Percentiles rank a stretch among this genome's conserved stretches.
Conservation (phyloP, 2,888 invertebrate species). For the Philaethria dido region DNA sequence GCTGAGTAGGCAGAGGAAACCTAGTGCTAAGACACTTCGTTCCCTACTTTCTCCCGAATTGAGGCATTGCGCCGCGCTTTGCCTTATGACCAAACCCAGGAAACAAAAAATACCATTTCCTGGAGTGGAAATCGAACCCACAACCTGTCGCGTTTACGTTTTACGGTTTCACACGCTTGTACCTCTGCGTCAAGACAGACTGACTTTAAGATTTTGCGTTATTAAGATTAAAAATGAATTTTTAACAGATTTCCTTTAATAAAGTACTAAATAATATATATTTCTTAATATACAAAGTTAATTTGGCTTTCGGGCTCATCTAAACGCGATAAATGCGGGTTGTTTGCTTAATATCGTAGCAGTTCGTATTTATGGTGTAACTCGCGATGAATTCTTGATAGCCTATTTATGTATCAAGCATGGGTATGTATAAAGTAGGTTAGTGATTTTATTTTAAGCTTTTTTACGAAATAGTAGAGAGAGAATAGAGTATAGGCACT, state of each 20-base stretch:
- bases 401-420: neutral
- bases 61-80: too few relatives aligned
- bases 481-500: too few relatives aligned
- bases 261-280: neutral
- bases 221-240: neutral
- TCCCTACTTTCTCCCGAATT: too few relatives aligned
- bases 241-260: neutral
- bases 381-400: constrained; percentile 15
- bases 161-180: too few relatives aligned
- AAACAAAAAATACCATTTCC: too few relatives aligned
- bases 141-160: too few relatives aligned
- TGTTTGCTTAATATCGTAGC: constrained; percentile 15
- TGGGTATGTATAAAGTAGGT: neutral
- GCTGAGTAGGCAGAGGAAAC: too few relatives aligned
- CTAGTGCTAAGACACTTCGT: too few relatives aligned
- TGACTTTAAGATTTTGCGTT: neutral
- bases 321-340: constrained; percentile 14
- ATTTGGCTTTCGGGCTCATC: constrained; percentile 12
- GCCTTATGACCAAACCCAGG: too few relatives aligned
- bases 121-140: too few relatives aligned
- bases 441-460: neutral
- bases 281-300: constrained; percentile 5
- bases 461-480: too few relatives aligned
- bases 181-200: too few relatives aligned
- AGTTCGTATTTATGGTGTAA: constrained; percentile 16